These are phyloP conservation scores for Dromas ardeola DNA, from an alignment of 2,113 vertebrate genomes.

Conservation along the genomic window DNA sequence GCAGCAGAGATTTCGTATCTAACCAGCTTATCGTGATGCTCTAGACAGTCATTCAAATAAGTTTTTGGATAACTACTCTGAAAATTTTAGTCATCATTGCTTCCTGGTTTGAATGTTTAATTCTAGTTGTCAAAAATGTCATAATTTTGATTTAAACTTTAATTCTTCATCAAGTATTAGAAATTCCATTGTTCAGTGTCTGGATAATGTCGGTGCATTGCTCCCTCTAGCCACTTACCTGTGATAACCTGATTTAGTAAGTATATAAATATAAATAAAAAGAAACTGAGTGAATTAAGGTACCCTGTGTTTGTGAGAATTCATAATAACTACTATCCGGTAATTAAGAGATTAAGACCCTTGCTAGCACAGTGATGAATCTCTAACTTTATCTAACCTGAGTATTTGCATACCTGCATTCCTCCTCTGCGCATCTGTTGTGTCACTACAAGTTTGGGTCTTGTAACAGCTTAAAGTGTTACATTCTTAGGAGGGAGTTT, in stretches of 20 bases:
- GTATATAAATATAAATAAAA: neutral
- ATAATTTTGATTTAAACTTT: neutral
- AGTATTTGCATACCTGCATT: neutral
- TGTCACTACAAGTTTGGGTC: neutral
- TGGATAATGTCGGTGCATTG: neutral
- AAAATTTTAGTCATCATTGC: neutral
- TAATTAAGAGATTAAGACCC: conserved; percentile 8
- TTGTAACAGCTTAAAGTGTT: neutral
- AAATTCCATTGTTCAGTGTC: neutral
- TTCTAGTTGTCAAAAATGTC: neutral
- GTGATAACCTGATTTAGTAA: neutral
- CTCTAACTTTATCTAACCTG: neutral
- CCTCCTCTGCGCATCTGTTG: neutral
- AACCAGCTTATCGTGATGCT: neutral
- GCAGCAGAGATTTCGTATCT: neutral
- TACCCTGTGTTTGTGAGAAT: neutral
- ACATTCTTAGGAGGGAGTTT: neutral
- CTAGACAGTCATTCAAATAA: neutral
- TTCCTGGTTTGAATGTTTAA: neutral
- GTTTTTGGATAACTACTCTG: neutral
- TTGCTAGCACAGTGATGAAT: neutral
- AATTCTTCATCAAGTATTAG: neutral
- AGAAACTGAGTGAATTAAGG: neutral
- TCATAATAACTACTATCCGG: neutral
- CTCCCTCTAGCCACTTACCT: neutral